Conservation (phyloP, 2,797 vertebrate genomes). For the Gadopsis bispinosus region DNA sequence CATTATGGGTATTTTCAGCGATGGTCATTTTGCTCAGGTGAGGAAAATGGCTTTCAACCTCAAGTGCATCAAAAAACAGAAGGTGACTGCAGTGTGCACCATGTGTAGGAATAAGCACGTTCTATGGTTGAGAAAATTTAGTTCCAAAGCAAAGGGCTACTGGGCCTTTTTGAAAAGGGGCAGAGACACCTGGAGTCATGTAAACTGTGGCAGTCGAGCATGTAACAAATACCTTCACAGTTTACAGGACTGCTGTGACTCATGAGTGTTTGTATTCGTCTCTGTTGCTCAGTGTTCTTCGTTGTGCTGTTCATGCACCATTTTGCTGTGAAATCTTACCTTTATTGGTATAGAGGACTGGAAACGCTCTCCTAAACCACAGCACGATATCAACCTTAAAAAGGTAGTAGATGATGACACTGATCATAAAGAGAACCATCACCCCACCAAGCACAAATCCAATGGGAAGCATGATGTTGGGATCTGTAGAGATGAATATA, state of each 20-base stretch:
- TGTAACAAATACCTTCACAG: no score
- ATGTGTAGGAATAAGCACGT: no score
- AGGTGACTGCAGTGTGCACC: no score
- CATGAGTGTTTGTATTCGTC: background rate
- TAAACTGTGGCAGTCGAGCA: no score
- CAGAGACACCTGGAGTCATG: no score
- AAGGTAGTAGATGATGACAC: conserved; percentile 81
- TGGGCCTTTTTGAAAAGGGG: no score
- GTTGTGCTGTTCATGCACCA: background rate
- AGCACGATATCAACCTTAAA: conserved; percentile 92
- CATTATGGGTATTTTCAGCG: background rate
- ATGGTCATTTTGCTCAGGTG: background rate
- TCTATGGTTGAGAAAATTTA: no score
- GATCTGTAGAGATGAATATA: conserved; percentile 75
- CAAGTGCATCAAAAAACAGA: background rate
- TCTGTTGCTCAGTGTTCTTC: background rate
- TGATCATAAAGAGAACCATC: conserved; percentile 73
- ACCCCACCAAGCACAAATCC: conserved; percentile 74
- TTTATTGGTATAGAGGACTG: conserved; percentile 76
- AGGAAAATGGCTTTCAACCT: background rate
- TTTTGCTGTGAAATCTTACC: conserved; percentile 76
- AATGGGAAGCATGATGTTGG: conserved; percentile 72
- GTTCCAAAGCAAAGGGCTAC: no score
- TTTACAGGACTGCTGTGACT: no score
- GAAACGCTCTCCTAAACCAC: conserved; percentile 85